A percentile compares a stretch with the other conserved stretches of the same genome.
These are phyloP conservation scores for Drosophila willistoni DNA, from an alignment of 1,140 invertebrate genomes.

Conservation along the genomic window DNA sequence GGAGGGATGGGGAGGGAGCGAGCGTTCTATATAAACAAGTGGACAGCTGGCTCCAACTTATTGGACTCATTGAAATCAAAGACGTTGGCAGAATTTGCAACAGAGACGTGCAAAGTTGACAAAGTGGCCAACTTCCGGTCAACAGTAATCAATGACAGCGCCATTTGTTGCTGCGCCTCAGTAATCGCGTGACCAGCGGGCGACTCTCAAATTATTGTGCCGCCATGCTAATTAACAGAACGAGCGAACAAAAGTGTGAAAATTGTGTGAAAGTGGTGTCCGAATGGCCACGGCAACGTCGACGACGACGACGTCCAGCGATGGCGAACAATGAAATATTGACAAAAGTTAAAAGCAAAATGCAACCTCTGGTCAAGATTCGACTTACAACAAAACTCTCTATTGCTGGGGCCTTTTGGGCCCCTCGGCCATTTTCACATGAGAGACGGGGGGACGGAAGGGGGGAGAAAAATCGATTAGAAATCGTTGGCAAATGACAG, in stretches of 20 bases:
- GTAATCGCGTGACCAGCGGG: conserved; percentile 55
- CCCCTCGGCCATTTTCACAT: conserved; percentile 52
- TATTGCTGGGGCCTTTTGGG: conserved; percentile 23
- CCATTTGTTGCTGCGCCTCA: background rate
- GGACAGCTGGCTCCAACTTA: conserved; percentile 4
- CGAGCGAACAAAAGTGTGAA: conserved; percentile 61
- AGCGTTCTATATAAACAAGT: conserved; percentile 42
- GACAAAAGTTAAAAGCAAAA: conserved; percentile 55
- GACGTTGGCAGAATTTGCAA: conserved; percentile 36
- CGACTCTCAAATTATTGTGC: conserved; percentile 44
- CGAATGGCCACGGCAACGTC: conserved; percentile 21
- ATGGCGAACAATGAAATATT: conserved; percentile 64
- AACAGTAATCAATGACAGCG: conserved; percentile 33
- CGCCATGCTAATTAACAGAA: conserved; percentile 75
- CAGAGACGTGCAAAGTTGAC: conserved; percentile 64
- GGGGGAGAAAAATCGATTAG: conserved; percentile 72
- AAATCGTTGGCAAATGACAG: conserved; percentile 79
- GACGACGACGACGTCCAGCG: background rate
- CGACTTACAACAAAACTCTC: conserved; percentile 6
- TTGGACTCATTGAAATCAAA: conserved; percentile 48
- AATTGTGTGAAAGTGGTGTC: conserved; percentile 65
- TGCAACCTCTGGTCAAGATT: conserved; percentile 32
- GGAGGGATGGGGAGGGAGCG: conserved; percentile 7
- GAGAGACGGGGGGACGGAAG: background rate
- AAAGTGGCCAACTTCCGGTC: conserved; percentile 66